Base-by-base conservation (phyloP, 1,140 invertebrate genomes). In the Ostrea denselamellosa region DNA sequence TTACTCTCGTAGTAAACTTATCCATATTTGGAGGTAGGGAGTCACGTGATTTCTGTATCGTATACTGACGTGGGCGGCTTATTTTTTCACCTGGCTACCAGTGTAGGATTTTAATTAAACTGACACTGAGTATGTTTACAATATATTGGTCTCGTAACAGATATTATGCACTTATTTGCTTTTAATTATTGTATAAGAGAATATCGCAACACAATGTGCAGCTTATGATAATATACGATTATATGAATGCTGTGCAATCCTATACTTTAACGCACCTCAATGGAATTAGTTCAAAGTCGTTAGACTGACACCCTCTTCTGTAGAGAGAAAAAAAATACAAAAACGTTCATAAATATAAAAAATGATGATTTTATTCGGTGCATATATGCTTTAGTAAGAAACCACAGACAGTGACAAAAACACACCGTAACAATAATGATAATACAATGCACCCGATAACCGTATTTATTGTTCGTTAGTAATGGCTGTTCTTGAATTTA, bases 41-140 rank as follows among this genome's bases (percentile, higher is more conserved):
- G 19, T 77, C 68, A 77, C 68, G 68, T 77, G 68, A 77, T 77
- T 4, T 77, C 9, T 77, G 28, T 34, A 77, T 77, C 14, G 68
- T 77, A 77, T 77, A 28, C 8, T 77, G 68, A 77, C 68, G 68
- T 77, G 68, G 68, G 68, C 68, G 68, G 10, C 68, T 77, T 44
- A 77, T 77, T 5, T 77, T 71, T 77, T 14, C 28, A 77, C 68
- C 68, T 77, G 68, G 22, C 68, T 34, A 77, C 34, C 28, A 22
- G 14, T 25, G 68, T 77, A 25, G 68, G 68, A 14, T 34, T 77
- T 28, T 77, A 25, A 22, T 28, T 77, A 25, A 22, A 77, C 28
- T 77, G 28, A 19, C 65, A n/a, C 14, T 17, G 14, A 19, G 58
- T n/a, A 62, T 62, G 34, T 5, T 44, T 44, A 44, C 68, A 28